phyloP scores from a whole-genome alignment of 2,113 vertebrate species.

The Sorex araneus region DNA sequence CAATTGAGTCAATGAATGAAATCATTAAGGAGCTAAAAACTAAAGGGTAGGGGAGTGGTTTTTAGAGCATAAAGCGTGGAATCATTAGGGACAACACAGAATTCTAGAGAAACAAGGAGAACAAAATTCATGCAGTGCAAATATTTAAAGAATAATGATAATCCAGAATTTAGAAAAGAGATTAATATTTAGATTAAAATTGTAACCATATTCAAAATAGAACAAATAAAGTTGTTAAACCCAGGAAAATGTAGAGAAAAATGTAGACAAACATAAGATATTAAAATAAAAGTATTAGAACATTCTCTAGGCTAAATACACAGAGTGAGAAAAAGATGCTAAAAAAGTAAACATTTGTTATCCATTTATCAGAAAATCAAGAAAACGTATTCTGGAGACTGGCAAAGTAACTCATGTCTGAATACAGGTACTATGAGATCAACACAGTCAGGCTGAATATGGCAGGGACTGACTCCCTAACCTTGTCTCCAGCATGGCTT shows the following conservation, averaged over 20 bases:
- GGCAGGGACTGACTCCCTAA: too few species aligned
- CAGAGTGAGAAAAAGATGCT: too few species aligned
- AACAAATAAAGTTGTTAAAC: conserved; percentile 9
- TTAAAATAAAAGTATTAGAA: background rate
- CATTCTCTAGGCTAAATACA: too few species aligned
- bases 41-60: background rate
- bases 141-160: background rate
- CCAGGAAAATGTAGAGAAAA: background rate
- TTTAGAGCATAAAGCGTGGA: background rate
- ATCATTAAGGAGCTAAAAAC: background rate
- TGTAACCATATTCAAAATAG: background rate
- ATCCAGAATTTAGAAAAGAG: background rate
- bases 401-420: too few species aligned
- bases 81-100: accelerated
- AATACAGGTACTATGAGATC: too few species aligned
- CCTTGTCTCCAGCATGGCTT: too few species aligned
- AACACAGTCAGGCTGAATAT: too few species aligned
- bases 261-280: background rate
- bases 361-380: too few species aligned
- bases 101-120: background rate
- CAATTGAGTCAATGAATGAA: background rate
- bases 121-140: background rate
- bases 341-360: too few species aligned
- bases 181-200: background rate
- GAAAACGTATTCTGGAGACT: too few species aligned